Evolutionary conservation across 2,113 vertebrate species (phyloP), one percentile per base, ranked within the genome.

Genomic region (Leptobrachium ailaonicum): DNA sequence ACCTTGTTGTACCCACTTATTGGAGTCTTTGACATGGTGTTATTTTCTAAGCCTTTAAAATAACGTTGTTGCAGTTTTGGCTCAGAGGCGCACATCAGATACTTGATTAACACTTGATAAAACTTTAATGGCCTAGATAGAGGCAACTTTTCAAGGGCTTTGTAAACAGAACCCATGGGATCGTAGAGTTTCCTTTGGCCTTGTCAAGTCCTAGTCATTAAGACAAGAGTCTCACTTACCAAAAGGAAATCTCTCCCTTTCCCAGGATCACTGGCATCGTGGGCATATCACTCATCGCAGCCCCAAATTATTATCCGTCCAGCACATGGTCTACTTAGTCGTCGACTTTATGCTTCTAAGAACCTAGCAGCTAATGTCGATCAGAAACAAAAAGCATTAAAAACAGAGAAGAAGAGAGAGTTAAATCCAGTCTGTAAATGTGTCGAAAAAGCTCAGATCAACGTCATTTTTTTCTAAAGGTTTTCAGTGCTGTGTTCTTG

Each of bases 181-280:
- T 81, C 64, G 40, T 71, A 6, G 14, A 81, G 63, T 81, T 75
- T 69, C 43, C 72, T 75, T 81, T 81, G 79, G 79, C 71, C 79
- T 81, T 81, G 79, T 81, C 79, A 81, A 75, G 78, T 73, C 64
- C 71, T 80, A 68, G 64, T 81, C 72, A 81, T 81, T 81, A 50
- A 81, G 72, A 81, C 71, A 42, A 50, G 79, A 81, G 79, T 75
- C 79, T 81, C 79, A 69, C 79, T 81, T 81, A 81, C 79, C 62
- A 75, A 75, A 75, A 81, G 79, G 72, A 81, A 81, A 81, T 75
- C 72, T 75, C 64, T 81, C 71, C 70, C 56, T 63, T 81, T 81
- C 71, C 79, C 79, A 81, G 71, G 79, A 81, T 81, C 71, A 66
- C 79, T 14, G 72, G 66, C 79, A 75, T 81, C 79, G 69, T 72